Conservation (phyloP, 2,113 vertebrate species). For the Tetrax tetrax region DNA sequence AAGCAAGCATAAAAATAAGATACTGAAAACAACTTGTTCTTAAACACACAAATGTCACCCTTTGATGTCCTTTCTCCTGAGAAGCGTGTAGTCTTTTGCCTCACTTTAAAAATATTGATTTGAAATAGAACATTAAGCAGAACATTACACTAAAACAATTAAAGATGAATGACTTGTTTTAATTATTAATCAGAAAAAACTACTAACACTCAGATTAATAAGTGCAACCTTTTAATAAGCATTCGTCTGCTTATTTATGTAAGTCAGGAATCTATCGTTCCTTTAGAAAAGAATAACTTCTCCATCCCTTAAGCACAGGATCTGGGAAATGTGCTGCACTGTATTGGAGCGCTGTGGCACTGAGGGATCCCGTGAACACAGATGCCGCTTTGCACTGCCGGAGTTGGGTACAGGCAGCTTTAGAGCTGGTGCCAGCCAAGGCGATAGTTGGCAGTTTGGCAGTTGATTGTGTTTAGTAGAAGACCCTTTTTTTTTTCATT, state of each 20-base stretch:
- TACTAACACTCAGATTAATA: neutral
- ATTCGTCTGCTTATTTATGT: neutral
- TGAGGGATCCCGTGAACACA: neutral
- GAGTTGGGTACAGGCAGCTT: neutral
- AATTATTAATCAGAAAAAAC: conserved; percentile 5
- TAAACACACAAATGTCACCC: neutral
- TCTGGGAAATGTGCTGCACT: neutral
- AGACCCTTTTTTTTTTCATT: neutral
- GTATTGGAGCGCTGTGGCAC: neutral
- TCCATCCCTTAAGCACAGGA: neutral
- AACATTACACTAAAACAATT: neutral
- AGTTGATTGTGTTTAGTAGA: neutral
- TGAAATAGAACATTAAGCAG: neutral
- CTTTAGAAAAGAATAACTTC: neutral
- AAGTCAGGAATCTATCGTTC: neutral
- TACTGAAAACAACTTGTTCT: neutral
- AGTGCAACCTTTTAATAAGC: neutral
- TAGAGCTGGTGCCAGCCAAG: neutral
- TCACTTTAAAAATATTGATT: neutral
- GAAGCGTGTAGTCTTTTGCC: neutral
- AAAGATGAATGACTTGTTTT: neutral
- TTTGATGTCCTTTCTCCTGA: neutral
- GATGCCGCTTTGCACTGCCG: neutral
- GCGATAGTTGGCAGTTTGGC: neutral
- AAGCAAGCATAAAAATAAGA: conserved; percentile 35